Evolutionary conservation across 2,888 invertebrate genomes (phyloP).

Genomic region (Zeuzera pyrina): DNA sequence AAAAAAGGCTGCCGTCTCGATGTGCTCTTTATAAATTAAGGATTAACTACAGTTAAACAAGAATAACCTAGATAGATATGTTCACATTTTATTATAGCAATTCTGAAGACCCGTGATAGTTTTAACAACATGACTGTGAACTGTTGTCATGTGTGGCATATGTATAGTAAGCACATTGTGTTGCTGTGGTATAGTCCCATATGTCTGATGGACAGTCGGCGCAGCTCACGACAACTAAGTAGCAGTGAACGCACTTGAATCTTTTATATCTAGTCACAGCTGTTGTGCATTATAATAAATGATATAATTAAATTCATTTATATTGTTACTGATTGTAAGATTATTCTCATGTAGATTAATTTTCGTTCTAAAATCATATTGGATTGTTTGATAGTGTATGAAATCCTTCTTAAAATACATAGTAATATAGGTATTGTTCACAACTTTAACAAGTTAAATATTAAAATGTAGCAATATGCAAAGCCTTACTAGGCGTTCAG

Average conservation of each 20-base stretch:
- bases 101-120: no score
- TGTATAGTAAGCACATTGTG: not conserved
- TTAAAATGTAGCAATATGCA: conserved; percentile 33
- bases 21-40: no score
- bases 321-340: conserved; percentile 10
- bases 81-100: no score
- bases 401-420: conserved; percentile 11
- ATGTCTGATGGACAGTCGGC: not conserved
- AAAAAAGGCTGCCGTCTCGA: no score
- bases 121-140: no score
- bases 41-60: no score
- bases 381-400: conserved; percentile 23
- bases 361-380: conserved; percentile 16
- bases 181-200: not conserved
- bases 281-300: conserved; percentile 40
- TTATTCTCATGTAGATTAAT: conserved; percentile 7
- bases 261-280: conserved; percentile 54
- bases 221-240: conserved; percentile 5
- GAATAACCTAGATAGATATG: no score
- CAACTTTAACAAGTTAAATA: conserved; percentile 34
- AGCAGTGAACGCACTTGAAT: conserved; percentile 34
- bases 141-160: no score
- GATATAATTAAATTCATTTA: conserved; percentile 14
- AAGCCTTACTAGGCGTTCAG: conserved; percentile 25
- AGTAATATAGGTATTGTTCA: conserved; percentile 26